phyloP scores from a whole-genome alignment of 2,797 vertebrate genomes.

The Chelidonichthys spinosus region DNA sequence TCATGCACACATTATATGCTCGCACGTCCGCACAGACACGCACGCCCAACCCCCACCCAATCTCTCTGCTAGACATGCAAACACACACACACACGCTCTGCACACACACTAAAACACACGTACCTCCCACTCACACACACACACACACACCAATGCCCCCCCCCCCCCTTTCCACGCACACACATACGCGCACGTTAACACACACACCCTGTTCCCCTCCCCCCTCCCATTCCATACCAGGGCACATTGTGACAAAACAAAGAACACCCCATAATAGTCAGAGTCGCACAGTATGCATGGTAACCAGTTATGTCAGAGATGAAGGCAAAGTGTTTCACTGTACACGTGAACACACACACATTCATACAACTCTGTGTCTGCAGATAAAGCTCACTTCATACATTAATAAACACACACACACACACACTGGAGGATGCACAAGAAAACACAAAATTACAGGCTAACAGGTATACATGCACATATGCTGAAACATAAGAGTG shows the following conservation, averaged over 20 bases:
- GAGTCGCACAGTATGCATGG: slow-evolving; percentile 80
- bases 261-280: slow-evolving; percentile 85
- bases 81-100: slow-evolving; percentile 28
- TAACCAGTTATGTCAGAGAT: slow-evolving; percentile 82
- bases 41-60: slow-evolving; percentile 69
- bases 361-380: slow-evolving; percentile 32
- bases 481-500: slow-evolving; percentile 7
- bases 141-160: not conserved
- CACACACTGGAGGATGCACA: slow-evolving; percentile 2
- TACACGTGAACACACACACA: slow-evolving; percentile 38
- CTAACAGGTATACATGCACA: slow-evolving; percentile 19
- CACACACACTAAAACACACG: slow-evolving; percentile 45
- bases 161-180: slow-evolving; percentile 2
- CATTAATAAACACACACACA: slow-evolving; percentile 48
- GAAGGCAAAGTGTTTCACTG: slow-evolving; percentile 56
- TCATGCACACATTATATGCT: slow-evolving; percentile 69
- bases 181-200: slow-evolving; percentile 22
- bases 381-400: slow-evolving; percentile 45
- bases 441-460: slow-evolving; percentile 53
- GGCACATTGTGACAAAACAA: slow-evolving; percentile 86
- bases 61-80: slow-evolving; percentile 25
- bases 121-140: slow-evolving; percentile 33
- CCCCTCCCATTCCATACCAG: slow-evolving; percentile 80
- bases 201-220: slow-evolving; percentile 67
- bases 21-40: slow-evolving; percentile 55